Evolutionary conservation across 2,113 vertebrate species (phyloP), one percentile per base, ranked within the genome.

Genomic region (Neomonachus schauinslandi): DNA sequence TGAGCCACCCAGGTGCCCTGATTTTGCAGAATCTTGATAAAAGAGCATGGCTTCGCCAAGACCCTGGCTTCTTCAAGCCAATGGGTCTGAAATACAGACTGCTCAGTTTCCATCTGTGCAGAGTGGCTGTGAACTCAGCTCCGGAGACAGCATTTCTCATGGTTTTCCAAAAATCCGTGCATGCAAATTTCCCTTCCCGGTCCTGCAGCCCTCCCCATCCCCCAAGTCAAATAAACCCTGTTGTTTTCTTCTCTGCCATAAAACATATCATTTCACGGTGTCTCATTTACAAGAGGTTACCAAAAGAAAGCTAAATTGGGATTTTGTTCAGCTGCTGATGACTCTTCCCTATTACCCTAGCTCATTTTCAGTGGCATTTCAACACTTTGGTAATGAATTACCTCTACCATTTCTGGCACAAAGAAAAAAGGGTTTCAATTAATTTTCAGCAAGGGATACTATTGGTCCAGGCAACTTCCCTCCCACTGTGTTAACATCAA

Each of bases 401-500:
- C 69, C 92, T n/a, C 97, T 14, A 84, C 95, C 14, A 49, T 81
- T 71, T 14, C 88, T 97, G 98, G 93, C 97, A 96, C 72, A 74
- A 83, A 95, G 96, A 93, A 97, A 81, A 94, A 79, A 94, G 10
- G 57, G 77, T 91, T 65, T 95, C 93, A 88, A 97, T 94, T 96
- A 96, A 98, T 98, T 98, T 96, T 93, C 21, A 84, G 91, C 95
- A 51, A 93, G 89, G 92, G 92, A 91, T 65, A 0, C 94, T 87
- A 82, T 88, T 95, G 98, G 96, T 96, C 91, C 93, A 57, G 39
- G 6, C 92, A 4, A 19, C 95, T 97, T 94, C 98, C 97, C 96
- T 97, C 98, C 97, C 67, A 19, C 9, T 92, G 92, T 61, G 97
- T 97, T 74, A 94, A 96, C 97, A 77, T 97, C 97, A 18, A 42